Percentiles rank a stretch among this genome's conserved stretches.
phyloP scores from a whole-genome alignment of 2,113 vertebrate species.

The Oryzias curvinotus region DNA sequence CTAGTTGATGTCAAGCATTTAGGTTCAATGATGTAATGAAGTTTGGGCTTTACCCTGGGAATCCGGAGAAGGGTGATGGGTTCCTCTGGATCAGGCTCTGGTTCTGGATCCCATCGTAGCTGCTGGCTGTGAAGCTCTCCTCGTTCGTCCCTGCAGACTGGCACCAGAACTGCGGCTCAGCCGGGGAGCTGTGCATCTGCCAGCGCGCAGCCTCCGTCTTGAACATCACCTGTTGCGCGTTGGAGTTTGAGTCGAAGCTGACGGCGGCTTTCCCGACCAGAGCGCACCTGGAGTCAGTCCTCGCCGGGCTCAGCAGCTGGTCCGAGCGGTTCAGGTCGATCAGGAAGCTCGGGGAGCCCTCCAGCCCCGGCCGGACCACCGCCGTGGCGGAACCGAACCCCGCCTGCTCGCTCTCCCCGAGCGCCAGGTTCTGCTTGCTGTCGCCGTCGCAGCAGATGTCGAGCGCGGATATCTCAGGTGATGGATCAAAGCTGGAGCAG shows the following conservation, averaged over 20 bases:
- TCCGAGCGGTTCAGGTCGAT: constrained; percentile 55
- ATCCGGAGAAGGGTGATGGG: constrained; percentile 43
- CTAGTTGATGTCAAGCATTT: no score
- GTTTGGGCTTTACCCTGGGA: constrained; percentile 62
- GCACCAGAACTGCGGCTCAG: constrained; percentile 68
- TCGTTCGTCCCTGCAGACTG: constrained; percentile 48
- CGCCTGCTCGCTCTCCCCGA: constrained; percentile 28
- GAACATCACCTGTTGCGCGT: constrained; percentile 44
- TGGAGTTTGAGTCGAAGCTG: constrained; percentile 44
- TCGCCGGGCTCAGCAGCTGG: constrained; percentile 31
- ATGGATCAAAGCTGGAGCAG: constrained; percentile 46
- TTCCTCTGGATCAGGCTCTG: constrained; percentile 51
- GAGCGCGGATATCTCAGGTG: constrained; percentile 35
- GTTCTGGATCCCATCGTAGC: constrained; percentile 57
- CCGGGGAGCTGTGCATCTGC: constrained; percentile 41
- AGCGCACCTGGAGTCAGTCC: constrained; percentile 49
- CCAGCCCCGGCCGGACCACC: constrained; percentile 19
- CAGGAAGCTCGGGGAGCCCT: constrained; percentile 54
- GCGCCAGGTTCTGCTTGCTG: constrained; percentile 41
- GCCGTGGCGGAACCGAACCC: constrained; percentile 17
- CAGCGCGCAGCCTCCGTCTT: constrained; percentile 66
- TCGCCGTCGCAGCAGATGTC: constrained; percentile 49
- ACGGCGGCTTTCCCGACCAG: constrained; percentile 36
- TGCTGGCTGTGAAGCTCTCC: constrained; percentile 43
- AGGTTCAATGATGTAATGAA: no score